A percentile compares a stretch with the other conserved stretches of the same genome.
Conservation (phyloP, 2,113 vertebrate genomes). For the Cyphomyrus plagiostoma region DNA sequence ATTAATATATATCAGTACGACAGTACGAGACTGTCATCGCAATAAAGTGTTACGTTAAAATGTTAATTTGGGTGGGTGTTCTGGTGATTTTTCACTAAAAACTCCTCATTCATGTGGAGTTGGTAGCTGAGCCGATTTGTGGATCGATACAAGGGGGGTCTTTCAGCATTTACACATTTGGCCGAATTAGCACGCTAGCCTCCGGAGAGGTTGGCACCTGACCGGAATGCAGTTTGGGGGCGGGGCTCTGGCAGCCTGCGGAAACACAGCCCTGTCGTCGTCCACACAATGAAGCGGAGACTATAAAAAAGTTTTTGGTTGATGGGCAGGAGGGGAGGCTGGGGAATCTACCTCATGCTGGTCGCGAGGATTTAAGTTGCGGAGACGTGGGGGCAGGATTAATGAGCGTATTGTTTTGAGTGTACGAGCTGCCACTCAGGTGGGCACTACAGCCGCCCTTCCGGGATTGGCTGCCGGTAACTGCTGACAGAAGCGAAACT, state of each 20-base stretch:
- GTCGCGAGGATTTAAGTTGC: slow-evolving; percentile 21
- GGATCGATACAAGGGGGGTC: not conserved
- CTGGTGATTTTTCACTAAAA: not conserved
- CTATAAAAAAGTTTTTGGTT: not conserved
- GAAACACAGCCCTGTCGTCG: not conserved
- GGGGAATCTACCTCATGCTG: not conserved
- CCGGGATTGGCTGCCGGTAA: slow-evolving; percentile 33
- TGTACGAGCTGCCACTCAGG: slow-evolving; percentile 48
- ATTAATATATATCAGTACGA: not conserved
- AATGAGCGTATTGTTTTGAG: slow-evolving; percentile 43
- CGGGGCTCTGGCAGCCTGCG: not conserved
- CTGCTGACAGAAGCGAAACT: slow-evolving; percentile 56
- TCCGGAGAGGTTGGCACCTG: not conserved
- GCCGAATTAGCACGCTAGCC: not conserved
- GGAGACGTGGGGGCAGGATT: slow-evolving; percentile 37
- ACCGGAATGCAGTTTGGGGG: not conserved
- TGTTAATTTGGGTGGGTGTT: not conserved
- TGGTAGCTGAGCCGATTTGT: not conserved
- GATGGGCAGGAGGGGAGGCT: not conserved
- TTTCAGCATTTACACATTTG: slow-evolving; percentile 2
- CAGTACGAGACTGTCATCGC: not conserved
- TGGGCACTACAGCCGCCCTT: slow-evolving; percentile 35
- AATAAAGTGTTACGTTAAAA: not conserved
- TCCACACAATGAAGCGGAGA: not conserved
- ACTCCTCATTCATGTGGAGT: not conserved